Evolutionary conservation across 2,797 vertebrate species (phyloP), one percentile per base, ranked within the genome.

Genomic region (Oreonectes daqikongensis): DNA sequence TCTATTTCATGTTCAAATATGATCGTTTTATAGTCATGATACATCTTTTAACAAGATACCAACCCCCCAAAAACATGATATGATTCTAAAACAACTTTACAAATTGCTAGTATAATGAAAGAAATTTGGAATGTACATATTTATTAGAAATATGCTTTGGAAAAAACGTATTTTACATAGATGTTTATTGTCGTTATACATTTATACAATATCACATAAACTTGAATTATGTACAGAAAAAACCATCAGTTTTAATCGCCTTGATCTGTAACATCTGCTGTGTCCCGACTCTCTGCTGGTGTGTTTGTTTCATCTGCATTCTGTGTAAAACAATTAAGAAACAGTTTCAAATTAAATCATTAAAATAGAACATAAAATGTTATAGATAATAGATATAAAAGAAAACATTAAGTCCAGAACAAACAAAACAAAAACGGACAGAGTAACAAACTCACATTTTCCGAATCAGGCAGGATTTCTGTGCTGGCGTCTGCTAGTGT

Each of bases 401-500:
- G n/a, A n/a, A n/a, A n/a, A n/a, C n/a, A n/a, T n/a, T n/a, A n/a
- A n/a, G n/a, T n/a, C n/a, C n/a, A n/a, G n/a, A n/a, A n/a, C n/a
- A n/a, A n/a, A n/a, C n/a, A n/a, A n/a, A n/a, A n/a, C n/a, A n/a
- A 9, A 46, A n/a, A 35, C 30, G 30, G 44, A 63, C 9, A 22
- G 5, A 53, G 28, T 4, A 17, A 32, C 7, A 30, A 14, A 55
- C 52, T 82, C 35, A 92, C 91, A 4, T 80, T 63, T 22, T 12
- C 2, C 12, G 84, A 30, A 0, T 85, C 38, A 2, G 83, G 8
- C n/a, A 83, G 53, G 0, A 30, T 22, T 66, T 89, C 87, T 0
- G 95, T 91, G 2, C 92, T 92, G 18, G 95, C 92, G 42, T 99
- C 98, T 2, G 97, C 96, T 18, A 99, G 95, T 0, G 95, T 97